Conservation (phyloP, 2,888 invertebrate species). For the Eumacrocentrus americanus region DNA sequence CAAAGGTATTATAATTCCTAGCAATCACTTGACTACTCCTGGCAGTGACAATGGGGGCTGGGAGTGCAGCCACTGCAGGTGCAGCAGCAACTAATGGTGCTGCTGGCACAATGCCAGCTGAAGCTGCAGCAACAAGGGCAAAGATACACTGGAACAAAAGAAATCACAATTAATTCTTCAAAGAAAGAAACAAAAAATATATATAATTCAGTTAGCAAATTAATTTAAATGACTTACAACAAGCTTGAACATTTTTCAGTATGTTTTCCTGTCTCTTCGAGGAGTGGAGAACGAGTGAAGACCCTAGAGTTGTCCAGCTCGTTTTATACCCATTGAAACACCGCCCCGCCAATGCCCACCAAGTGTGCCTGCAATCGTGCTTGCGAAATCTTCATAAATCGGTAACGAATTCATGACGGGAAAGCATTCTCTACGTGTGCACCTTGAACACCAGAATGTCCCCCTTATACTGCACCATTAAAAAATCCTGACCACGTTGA, state of each 20-base stretch:
- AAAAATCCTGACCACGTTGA: too few relatives aligned
- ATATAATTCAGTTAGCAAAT: background rate
- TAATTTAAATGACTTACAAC: constrained; percentile 44
- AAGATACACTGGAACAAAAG: constrained; percentile 52
- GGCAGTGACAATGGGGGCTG: constrained; percentile 69
- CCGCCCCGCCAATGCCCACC: constrained; percentile 33
- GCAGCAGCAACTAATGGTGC: constrained; percentile 48
- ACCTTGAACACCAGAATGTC: too few relatives aligned
- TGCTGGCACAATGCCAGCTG: constrained; percentile 53
- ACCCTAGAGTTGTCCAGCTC: constrained; percentile 24
- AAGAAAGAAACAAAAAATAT: background rate
- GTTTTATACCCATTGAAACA: constrained; percentile 46
- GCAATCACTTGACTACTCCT: constrained; percentile 71
- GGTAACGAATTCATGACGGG: constrained; percentile 19
- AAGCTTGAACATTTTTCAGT: constrained; percentile 49
- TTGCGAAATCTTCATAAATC: constrained; percentile 16
- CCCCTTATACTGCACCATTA: too few relatives aligned
- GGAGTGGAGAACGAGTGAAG: constrained; percentile 48
- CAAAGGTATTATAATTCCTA: constrained; percentile 69
- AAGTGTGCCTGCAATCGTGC: constrained; percentile 2
- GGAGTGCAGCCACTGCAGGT: constrained; percentile 43
- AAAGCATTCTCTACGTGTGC: too few relatives aligned
- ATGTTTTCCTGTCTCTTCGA: constrained; percentile 39
- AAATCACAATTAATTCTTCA: constrained; percentile 44
- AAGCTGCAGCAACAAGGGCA: constrained; percentile 58